Conservation (phyloP, 2,888 invertebrate genomes). For the Poecilus cupreus region DNA sequence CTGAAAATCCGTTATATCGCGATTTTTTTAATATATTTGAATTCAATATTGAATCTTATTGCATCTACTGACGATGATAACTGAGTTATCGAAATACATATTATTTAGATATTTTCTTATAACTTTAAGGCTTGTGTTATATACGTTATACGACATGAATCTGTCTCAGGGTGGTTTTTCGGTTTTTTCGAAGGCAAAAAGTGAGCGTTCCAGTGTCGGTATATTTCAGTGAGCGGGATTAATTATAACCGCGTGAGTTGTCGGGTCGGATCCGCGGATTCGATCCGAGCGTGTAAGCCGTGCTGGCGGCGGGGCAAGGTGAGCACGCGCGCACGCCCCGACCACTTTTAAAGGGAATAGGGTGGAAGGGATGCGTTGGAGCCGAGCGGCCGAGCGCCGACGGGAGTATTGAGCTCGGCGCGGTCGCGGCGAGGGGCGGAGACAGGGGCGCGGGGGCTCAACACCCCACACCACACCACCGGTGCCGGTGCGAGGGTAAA, state of each 20-base stretch:
- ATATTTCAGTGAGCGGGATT: no score
- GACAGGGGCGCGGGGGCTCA: slow-evolving; percentile 62
- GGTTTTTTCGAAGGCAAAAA: no score
- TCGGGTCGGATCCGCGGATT: slow-evolving; percentile 28
- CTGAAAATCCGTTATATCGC: no score
- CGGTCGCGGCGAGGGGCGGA: slow-evolving; percentile 65
- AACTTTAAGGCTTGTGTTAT: no score
- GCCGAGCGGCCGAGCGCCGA: slow-evolving; percentile 70
- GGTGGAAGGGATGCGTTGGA: slow-evolving; percentile 62
- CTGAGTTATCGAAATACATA: no score
- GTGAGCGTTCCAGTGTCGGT: no score
- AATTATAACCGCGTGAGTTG: slow-evolving; percentile 13
- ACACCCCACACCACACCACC: slow-evolving; percentile 68
- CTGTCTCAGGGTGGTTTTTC: no score
- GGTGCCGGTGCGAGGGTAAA: slow-evolving; percentile 68
- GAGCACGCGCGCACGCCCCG: slow-evolving; percentile 41
- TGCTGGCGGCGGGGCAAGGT: background rate
- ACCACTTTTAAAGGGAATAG: slow-evolving; percentile 58
- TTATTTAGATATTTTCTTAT: no score
- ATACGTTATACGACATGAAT: no score
- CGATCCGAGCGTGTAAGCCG: slow-evolving; percentile 41
- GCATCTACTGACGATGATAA: no score
- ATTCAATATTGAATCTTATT: no score
- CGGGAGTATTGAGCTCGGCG: slow-evolving; percentile 69
- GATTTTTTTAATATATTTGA: no score